These are phyloP conservation scores for Coreoperca whiteheadi DNA, from an alignment of 2,113 vertebrate genomes.

Conservation along the genomic window DNA sequence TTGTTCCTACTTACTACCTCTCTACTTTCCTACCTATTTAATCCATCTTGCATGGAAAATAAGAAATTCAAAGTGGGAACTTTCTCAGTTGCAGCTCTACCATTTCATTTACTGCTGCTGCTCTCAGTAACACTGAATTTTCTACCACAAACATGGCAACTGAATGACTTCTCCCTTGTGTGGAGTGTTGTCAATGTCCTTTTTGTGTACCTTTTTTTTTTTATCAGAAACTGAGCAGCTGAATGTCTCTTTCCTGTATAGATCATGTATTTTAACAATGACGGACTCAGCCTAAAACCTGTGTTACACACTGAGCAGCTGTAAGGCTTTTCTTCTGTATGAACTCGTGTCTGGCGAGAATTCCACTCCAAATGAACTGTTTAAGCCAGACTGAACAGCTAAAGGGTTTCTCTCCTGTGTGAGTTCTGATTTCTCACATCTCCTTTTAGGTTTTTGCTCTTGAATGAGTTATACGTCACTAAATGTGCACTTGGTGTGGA, in stretches of 20 bases:
- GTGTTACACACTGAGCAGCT: neutral
- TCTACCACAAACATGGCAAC: neutral
- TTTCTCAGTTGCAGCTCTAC: neutral
- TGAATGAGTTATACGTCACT: neutral
- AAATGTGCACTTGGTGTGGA: neutral
- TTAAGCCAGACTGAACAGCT: neutral
- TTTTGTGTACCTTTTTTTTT: conserved; percentile 1
- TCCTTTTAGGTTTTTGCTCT: neutral
- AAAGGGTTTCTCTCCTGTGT: conserved; percentile 30
- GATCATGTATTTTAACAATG: conserved; percentile 16
- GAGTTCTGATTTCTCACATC: conserved; percentile 3
- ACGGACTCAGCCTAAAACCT: neutral
- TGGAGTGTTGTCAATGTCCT: conserved; percentile 2
- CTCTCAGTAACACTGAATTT: conserved; percentile 2
- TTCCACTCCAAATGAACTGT: neutral
- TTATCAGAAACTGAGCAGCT: conserved; percentile 17
- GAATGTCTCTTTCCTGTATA: conserved; percentile 29
- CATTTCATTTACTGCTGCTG: neutral
- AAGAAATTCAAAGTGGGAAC: no score
- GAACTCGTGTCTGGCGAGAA: conserved; percentile 26
- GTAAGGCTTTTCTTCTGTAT: conserved; percentile 27
- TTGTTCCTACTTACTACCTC: no score
- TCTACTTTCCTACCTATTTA: no score
- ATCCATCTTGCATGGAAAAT: no score
- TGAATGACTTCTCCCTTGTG: conserved; percentile 2